These are phyloP conservation scores for Peromyscus melanophrys DNA, from an alignment of 2,797 vertebrate species.

Conservation along the genomic window DNA sequence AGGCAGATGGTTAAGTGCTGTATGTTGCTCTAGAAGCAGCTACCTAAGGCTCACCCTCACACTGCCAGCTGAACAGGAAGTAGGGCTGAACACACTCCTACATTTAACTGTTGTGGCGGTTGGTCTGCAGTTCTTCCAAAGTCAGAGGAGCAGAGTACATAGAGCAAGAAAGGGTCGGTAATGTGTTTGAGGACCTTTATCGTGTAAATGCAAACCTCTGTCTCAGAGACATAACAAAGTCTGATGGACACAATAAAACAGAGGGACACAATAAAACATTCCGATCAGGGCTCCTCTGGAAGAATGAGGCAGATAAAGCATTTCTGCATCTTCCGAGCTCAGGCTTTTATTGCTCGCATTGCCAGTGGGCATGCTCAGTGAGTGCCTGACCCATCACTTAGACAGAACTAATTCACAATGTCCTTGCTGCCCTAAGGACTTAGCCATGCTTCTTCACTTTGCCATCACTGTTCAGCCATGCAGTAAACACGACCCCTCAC, in stretches of 20 bases:
- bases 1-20: not conserved
- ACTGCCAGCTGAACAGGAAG: not conserved
- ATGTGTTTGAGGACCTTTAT: not conserved
- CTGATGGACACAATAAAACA: not conserved
- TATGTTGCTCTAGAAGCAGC: not conserved
- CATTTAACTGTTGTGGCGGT: not conserved
- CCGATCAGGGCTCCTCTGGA: not conserved
- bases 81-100: not conserved
- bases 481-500: not conserved
- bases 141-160: not conserved
- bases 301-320: not conserved
- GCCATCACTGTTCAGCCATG: not conserved
- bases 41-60: not conserved
- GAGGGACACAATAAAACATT: not conserved
- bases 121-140: not conserved
- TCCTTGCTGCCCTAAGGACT: not conserved
- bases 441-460: not conserved
- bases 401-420: not conserved
- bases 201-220: not conserved
- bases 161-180: not conserved
- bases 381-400: not conserved
- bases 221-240: not conserved
- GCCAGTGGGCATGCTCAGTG: not conserved
- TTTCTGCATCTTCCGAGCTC: not conserved
- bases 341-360: not conserved